Conservation (phyloP, 2,797 vertebrate species). For the Gymnocypris eckloni region DNA sequence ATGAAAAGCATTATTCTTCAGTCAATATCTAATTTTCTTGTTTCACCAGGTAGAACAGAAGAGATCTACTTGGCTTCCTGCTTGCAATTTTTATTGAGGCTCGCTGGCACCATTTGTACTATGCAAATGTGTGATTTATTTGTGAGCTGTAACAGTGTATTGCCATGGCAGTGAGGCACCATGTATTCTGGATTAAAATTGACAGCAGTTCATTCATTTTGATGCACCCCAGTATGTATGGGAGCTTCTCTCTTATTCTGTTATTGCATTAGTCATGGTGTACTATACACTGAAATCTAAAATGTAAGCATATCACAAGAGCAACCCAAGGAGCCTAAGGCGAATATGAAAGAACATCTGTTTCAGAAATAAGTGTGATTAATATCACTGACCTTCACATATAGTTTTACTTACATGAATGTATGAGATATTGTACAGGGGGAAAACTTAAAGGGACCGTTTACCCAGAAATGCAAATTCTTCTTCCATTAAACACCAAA, state of each 20-base stretch:
- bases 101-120: slow-evolving; percentile 24
- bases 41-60: slow-evolving; percentile 74
- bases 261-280: slow-evolving; percentile 41
- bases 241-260: slow-evolving; percentile 25
- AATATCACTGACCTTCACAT: slow-evolving; percentile 37
- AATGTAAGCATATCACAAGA: slow-evolving; percentile 40
- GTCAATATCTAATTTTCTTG: slow-evolving; percentile 75
- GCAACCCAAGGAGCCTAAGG: slow-evolving; percentile 21
- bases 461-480: background rate
- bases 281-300: slow-evolving; percentile 21
- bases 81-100: slow-evolving; percentile 45
- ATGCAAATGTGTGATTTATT: slow-evolving; percentile 54
- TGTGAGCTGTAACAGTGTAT: slow-evolving; percentile 29
- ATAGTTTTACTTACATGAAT: slow-evolving; percentile 15
- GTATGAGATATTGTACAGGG: background rate
- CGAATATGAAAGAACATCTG: slow-evolving; percentile 28
- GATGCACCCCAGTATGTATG: slow-evolving; percentile 42
- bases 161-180: slow-evolving; percentile 29
- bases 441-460: background rate
- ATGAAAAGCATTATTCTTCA: slow-evolving; percentile 68
- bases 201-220: slow-evolving; percentile 55
- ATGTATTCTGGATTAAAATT: slow-evolving; percentile 45
- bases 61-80: slow-evolving; percentile 54
- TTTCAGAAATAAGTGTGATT: slow-evolving; percentile 34
- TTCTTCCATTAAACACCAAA: background rate